Conservation (phyloP, 2,888 invertebrate genomes). For the Caenorhabditis sp. region DNA sequence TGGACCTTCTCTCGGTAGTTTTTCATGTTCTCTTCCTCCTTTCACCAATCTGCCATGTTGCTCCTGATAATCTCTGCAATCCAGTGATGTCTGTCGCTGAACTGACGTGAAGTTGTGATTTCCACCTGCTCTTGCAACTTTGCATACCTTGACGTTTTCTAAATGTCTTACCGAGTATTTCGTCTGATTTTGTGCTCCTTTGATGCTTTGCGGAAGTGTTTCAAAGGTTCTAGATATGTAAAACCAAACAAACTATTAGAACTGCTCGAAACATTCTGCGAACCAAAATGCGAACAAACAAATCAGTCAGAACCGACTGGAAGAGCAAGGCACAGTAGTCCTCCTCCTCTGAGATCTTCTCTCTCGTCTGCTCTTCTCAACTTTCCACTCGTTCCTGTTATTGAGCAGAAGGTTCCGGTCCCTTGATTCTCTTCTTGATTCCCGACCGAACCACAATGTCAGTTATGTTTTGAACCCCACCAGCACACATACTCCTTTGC, state of each 20-base stretch:
- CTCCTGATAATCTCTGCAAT: constrained; percentile 1
- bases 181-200: background rate
- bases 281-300: background rate
- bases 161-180: background rate
- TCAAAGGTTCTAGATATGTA: background rate
- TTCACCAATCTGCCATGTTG: background rate
- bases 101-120: background rate
- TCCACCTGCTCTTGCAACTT: constrained; percentile 15
- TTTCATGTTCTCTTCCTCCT: background rate
- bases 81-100: constrained; percentile 7
- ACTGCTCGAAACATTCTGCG: constrained; percentile 1
- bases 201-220: background rate
- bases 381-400: background rate
- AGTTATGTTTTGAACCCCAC: constrained; percentile 15
- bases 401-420: background rate
- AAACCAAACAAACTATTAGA: constrained; percentile 4
- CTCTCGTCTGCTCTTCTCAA: background rate
- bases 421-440: background rate
- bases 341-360: no score
- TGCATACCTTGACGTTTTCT: background rate
- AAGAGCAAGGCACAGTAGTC: no score
- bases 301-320: no score
- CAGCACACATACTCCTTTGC: no score
- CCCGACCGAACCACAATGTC: background rate
- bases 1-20: constrained; percentile 11